Evolutionary conservation across 53 echinoderm and acorn worm genomes (phyloP).

Genomic region (Arbacia lixula): DNA sequence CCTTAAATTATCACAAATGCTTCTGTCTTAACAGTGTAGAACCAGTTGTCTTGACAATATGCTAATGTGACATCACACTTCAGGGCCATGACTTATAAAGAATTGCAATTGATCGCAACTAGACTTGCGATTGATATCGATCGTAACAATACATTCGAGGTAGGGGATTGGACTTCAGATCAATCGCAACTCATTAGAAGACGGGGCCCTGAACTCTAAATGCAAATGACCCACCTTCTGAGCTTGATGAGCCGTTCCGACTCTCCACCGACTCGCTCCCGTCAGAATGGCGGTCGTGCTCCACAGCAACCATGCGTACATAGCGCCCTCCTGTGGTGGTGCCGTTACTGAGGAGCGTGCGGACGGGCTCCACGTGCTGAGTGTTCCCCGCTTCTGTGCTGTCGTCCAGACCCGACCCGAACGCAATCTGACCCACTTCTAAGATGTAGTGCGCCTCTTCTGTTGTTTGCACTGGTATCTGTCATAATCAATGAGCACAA

Average conservation of each 20-base stretch:
- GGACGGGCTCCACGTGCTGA: constrained; percentile 63
- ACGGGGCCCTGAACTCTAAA: too few species aligned
- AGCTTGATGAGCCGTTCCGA: constrained; percentile 77
- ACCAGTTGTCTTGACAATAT: too few species aligned
- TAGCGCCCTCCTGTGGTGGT: constrained; percentile 45
- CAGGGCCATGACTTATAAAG: too few species aligned
- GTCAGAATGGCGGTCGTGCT: constrained; percentile 73
- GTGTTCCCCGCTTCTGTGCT: constrained; percentile 48
- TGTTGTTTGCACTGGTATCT: constrained; percentile 74
- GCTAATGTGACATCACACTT: too few species aligned
- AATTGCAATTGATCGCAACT: too few species aligned
- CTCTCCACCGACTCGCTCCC: constrained; percentile 72
- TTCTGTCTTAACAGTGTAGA: too few species aligned
- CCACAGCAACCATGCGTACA: constrained; percentile 75
- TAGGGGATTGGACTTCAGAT: too few species aligned
- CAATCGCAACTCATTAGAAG: too few species aligned
- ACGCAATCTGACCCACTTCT: constrained; percentile 89
- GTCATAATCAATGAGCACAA: too few species aligned
- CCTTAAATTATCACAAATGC: too few species aligned
- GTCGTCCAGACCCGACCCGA: constrained; percentile 74
- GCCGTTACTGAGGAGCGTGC: constrained; percentile 59
- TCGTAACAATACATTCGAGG: too few species aligned
- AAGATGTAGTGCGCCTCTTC: constrained; percentile 90
- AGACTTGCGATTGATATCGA: too few species aligned
- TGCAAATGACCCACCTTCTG: constrained; percentile 82